Conservation (phyloP, 2,888 invertebrate genomes). For the Ptychoptera contaminata region DNA sequence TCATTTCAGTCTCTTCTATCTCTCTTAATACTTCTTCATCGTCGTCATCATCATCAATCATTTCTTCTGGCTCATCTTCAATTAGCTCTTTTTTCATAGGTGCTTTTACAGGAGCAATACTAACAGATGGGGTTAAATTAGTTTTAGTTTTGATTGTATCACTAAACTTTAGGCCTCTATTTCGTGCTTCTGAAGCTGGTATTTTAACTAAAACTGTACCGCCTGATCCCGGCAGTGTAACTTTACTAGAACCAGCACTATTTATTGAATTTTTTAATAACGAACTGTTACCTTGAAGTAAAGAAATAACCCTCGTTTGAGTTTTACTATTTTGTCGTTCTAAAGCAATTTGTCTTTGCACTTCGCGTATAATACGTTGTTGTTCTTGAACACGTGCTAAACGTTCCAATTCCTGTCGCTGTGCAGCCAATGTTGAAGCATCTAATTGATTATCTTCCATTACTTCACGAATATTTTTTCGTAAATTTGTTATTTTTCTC, state of each 20-base stretch:
- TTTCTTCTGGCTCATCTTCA: not conserved
- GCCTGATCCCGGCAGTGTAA: slow-evolving; percentile 7
- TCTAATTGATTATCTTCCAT: slow-evolving; percentile 88
- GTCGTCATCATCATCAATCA: slow-evolving; percentile 8
- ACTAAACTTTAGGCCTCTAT: slow-evolving; percentile 1
- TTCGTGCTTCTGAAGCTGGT: slow-evolving; percentile 23
- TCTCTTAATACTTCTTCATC: slow-evolving; percentile 7
- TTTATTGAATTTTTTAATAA: slow-evolving; percentile 28
- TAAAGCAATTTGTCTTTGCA: slow-evolving; percentile 62
- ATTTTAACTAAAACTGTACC: slow-evolving; percentile 35
- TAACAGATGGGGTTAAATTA: slow-evolving; percentile 33
- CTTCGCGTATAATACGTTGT: slow-evolving; percentile 65
- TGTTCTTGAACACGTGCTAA: slow-evolving; percentile 72
- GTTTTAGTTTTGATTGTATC: slow-evolving; percentile 4
- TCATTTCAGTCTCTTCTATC: not conserved
- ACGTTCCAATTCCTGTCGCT: slow-evolving; percentile 82
- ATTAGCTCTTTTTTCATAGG: not conserved
- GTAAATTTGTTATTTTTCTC: slow-evolving; percentile 37
- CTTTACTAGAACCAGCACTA: not conserved
- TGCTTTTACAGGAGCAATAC: slow-evolving; percentile 31
- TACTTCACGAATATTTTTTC: slow-evolving; percentile 82
- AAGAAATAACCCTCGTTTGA: slow-evolving; percentile 52
- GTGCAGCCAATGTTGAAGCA: slow-evolving; percentile 80
- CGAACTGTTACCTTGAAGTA: slow-evolving; percentile 52
- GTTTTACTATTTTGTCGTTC: slow-evolving; percentile 52